Evolutionary conservation across 2,797 vertebrate genomes (phyloP).

Genomic region (Syngnathus rostellatus): DNA sequence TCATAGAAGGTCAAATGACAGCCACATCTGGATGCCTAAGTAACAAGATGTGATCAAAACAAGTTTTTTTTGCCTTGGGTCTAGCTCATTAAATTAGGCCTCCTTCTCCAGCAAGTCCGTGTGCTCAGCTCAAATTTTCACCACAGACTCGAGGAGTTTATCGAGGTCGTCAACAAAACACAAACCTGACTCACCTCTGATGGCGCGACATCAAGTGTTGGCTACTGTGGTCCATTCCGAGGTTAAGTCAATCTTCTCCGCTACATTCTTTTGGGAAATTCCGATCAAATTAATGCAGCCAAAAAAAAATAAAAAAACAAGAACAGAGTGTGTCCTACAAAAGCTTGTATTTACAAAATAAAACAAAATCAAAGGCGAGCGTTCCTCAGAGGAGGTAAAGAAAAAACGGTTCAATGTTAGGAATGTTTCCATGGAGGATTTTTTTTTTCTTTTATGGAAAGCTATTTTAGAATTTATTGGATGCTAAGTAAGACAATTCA

Average conservation of each 20-base stretch:
- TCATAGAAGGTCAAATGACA: not conserved
- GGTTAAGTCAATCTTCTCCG: slow-evolving; percentile 42
- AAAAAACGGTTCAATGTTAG: not conserved
- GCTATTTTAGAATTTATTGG: not conserved
- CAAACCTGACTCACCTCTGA: slow-evolving; percentile 16
- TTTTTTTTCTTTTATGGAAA: not conserved
- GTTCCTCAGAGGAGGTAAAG: slow-evolving; percentile 43
- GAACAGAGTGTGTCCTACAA: slow-evolving; percentile 35
- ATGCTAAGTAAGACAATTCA: not conserved
- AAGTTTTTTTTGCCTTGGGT: not conserved
- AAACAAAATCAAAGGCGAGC: slow-evolving; percentile 23
- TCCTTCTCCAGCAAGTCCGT: slow-evolving; percentile 11
- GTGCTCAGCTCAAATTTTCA: slow-evolving; percentile 26
- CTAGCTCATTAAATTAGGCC: not conserved
- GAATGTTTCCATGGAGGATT: slow-evolving; percentile 36
- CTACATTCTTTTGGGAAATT: slow-evolving; percentile 7
- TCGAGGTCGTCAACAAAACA: slow-evolving; percentile 19
- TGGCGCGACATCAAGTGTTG: slow-evolving; percentile 10
- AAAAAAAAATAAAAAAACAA: slow-evolving; percentile 13
- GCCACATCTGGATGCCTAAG: not conserved
- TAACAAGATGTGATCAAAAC: not conserved
- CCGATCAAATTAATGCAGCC: slow-evolving; percentile 39
- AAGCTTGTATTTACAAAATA: slow-evolving; percentile 27
- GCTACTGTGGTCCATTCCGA: slow-evolving; percentile 36
- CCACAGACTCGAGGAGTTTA: not conserved